Base-by-base conservation (phyloP, 2,113 vertebrate genomes). In the Probosciger aterrimus region DNA sequence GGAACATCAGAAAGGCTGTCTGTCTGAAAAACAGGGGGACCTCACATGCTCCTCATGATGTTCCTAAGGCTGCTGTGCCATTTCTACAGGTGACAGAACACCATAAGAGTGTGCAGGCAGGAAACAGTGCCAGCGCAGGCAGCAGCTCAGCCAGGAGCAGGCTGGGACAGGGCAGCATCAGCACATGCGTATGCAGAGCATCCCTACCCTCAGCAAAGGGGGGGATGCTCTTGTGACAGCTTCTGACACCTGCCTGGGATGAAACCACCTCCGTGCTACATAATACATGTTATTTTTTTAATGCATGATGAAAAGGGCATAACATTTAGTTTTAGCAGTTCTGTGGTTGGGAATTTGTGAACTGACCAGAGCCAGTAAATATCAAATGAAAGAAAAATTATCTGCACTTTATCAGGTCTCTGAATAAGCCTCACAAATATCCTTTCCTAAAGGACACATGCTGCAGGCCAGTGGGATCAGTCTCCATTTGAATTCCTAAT, bases 261-360 rank as follows among this genome's bases (percentile, higher is more conserved):
- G 70, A 67, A 70, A 59, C 31, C 39, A 30, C 19, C 86, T 39
- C 14, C 4, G 2, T 24, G 77, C 57, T 47, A 41, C 33, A 10
- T 35, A 88, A 80, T 30, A 64, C 46, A 19, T 30, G 55, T 39
- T 62, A 31, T 27, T 69, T 87, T 82, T 53, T 35, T 24, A 80
- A 80, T 47, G 52, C n/a, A 1, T 31, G 79, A 62, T 93, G 95
- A 87, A 95, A 96, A 97, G 97, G 97, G 89, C 93, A 75, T 52
- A 93, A 71, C 93, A 94, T 95, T 96, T 93, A 47, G 63, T 89
- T 92, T 67, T 11, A 89, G 84, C 63, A 88, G 77, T 78, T 71
- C 53, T 82, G 82, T 67, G 67, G 57, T 23, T 50, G 43, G 64
- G 75, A 86, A 70, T 68, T 52, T 62, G 85, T 46, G 83, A 88